Evolutionary conservation across 2,888 invertebrate genomes (phyloP).

Genomic region (Poecilus cupreus): DNA sequence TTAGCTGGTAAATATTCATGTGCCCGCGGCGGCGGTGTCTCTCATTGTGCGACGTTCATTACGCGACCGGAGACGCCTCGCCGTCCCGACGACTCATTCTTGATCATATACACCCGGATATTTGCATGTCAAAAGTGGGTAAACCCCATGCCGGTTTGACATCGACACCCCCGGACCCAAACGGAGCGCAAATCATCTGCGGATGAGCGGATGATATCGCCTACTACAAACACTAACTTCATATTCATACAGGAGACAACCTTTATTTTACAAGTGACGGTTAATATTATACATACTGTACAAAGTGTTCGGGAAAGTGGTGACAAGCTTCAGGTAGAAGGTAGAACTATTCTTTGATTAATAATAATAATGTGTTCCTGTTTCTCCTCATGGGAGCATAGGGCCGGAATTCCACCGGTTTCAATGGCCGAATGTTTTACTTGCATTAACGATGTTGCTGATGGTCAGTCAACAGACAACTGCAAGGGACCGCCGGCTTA

Average conservation of each 20-base stretch:
- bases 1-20: constrained; percentile 73
- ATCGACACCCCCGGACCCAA: not conserved
- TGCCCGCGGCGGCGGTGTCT: constrained; percentile 78
- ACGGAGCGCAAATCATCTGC: not conserved
- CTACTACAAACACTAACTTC: not conserved
- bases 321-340: too few relatives aligned
- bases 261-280: too few relatives aligned
- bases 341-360: too few relatives aligned
- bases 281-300: too few relatives aligned
- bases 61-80: constrained; percentile 65
- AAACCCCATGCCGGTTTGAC: constrained; percentile 4
- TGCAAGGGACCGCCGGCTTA: too few relatives aligned
- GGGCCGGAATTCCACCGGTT: too few relatives aligned
- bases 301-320: too few relatives aligned
- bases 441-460: too few relatives aligned
- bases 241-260: not conserved
- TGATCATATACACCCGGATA: constrained; percentile 59
- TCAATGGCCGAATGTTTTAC: too few relatives aligned
- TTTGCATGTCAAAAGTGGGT: constrained; percentile 66
- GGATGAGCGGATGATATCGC: not conserved
- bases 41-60: constrained; percentile 69
- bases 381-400: too few relatives aligned
- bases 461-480: too few relatives aligned
- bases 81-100: constrained; percentile 63
- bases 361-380: too few relatives aligned